Evolutionary conservation across 2,888 invertebrate genomes (phyloP).

Genomic region (Eueremaeus valkanovi): DNA sequence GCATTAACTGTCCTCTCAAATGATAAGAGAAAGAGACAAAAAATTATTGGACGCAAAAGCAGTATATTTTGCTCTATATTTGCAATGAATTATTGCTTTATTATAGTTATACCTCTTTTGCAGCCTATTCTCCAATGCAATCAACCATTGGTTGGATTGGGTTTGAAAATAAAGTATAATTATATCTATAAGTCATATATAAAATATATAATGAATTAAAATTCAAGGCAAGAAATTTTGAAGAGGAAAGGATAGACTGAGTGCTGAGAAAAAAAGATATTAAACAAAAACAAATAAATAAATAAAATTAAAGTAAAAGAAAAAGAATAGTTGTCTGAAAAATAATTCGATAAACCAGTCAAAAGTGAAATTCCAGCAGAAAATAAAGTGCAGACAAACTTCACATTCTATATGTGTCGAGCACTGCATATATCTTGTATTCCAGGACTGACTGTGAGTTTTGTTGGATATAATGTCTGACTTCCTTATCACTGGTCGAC

Average conservation of each 20-base stretch:
- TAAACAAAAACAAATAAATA: neutral
- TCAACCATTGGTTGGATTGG: too few species aligned
- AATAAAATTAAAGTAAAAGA: neutral
- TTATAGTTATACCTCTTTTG: neutral
- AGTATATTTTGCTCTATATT: too few species aligned
- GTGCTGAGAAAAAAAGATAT: neutral
- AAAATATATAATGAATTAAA: neutral
- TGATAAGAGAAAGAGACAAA: too few species aligned
- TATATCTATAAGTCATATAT: neutral
- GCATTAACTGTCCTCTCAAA: neutral
- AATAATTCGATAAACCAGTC: neutral
- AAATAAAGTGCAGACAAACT: neutral
- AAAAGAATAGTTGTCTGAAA: neutral
- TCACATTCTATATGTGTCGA: too few species aligned
- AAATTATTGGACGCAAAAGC: too few species aligned
- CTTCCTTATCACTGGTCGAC: neutral
- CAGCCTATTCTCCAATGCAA: neutral
- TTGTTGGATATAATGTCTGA: slow-evolving; percentile 1
- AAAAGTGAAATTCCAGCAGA: neutral
- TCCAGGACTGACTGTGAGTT: neutral
- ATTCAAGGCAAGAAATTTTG: neutral
- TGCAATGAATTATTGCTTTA: too few species aligned
- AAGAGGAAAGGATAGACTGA: neutral
- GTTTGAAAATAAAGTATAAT: neutral
- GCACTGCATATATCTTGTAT: too few species aligned